Evolutionary conservation across 2,888 invertebrate species (phyloP).

Genomic region (Girardia tigrina): DNA sequence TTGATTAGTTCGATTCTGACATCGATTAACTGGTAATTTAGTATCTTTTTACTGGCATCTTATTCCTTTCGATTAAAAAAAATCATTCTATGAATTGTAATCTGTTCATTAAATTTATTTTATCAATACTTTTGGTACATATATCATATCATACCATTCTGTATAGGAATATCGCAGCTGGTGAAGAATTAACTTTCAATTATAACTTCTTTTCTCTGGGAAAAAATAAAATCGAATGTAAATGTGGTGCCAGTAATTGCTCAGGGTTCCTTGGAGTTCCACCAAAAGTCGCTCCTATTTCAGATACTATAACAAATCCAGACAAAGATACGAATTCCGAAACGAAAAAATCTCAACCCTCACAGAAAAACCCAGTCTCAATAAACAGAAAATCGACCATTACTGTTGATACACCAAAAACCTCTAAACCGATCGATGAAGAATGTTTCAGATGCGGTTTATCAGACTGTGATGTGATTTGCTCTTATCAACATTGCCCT

Average conservation of each 20-base stretch:
- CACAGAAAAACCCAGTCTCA: not conserved
- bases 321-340: too few relatives aligned
- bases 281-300: not conserved
- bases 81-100: too few relatives aligned
- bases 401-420: too few relatives aligned
- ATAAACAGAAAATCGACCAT: not conserved
- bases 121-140: too few relatives aligned
- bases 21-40: too few relatives aligned
- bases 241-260: conserved; percentile 72
- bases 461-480: conserved; percentile 53
- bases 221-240: conserved; percentile 61
- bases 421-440: not conserved
- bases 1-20: too few relatives aligned
- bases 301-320: too few relatives aligned
- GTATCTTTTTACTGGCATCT: too few relatives aligned
- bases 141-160: too few relatives aligned
- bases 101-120: too few relatives aligned
- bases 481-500: conserved; percentile 53
- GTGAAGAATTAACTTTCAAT: conserved; percentile 69
- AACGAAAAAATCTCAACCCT: not conserved
- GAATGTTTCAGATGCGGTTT: conserved; percentile 52
- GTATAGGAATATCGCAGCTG: conserved; percentile 20
- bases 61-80: too few relatives aligned
- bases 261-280: conserved; percentile 68
- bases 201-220: conserved; percentile 70